These are phyloP conservation scores for Julus scandinavius DNA, from an alignment of 2,888 invertebrate species.

Conservation along the genomic window DNA sequence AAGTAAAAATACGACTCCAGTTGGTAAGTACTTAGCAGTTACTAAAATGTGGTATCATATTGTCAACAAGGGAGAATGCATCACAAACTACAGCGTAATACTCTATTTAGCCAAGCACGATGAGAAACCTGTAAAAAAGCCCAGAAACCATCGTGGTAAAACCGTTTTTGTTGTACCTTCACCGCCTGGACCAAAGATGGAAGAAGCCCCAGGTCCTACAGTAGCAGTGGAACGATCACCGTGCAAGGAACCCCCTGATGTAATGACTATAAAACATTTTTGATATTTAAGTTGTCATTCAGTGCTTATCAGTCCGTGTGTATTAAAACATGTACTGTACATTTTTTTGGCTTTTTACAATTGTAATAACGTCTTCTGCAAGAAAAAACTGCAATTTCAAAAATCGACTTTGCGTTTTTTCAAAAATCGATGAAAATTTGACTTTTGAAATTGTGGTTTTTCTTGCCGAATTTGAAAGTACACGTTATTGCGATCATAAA, in stretches of 20 bases:
- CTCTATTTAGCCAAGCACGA: constrained; percentile 8
- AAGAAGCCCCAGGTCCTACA: constrained; percentile 58
- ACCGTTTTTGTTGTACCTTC: constrained; percentile 44
- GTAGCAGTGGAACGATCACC: constrained; percentile 51
- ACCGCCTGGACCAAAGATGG: not conserved
- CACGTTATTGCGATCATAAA: no score
- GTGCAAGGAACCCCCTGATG: constrained; percentile 51
- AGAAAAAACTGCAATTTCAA: no score
- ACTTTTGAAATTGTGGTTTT: no score
- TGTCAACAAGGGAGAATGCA: no score
- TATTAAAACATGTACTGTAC: no score
- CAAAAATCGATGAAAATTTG: no score
- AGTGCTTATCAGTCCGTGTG: no score
- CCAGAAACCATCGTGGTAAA: constrained; percentile 41
- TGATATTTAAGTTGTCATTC: no score
- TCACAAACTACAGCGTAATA: not conserved
- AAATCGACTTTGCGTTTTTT: no score
- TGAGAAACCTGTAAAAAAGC: constrained; percentile 41
- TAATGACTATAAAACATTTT: not conserved
- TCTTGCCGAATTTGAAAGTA: no score
- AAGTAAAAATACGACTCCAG: not conserved
- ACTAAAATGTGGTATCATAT: not conserved
- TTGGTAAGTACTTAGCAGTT: not conserved
- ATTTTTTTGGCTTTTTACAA: no score
- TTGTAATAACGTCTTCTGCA: no score